Evolutionary conservation across 2,113 vertebrate genomes (phyloP), one percentile per base, ranked within the genome.

Genomic region (Solea senegalensis): DNA sequence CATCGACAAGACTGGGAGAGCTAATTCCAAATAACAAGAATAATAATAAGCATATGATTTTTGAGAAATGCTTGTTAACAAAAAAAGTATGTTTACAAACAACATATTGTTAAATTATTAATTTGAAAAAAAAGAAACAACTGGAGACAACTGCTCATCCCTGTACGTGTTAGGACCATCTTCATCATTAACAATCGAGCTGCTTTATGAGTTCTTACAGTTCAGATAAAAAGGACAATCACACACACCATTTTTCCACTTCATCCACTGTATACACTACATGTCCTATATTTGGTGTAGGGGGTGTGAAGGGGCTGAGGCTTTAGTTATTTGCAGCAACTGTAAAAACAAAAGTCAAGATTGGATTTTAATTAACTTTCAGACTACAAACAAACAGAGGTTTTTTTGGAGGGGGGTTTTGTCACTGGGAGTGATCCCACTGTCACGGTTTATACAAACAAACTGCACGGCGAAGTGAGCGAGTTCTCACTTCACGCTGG

Each of bases 401-500:
- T 94, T 93, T 94, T 93, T 21, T 21, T 21, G 21, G 21, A 21
- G 21, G 21, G 21, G 21, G 21, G 21, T 21, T 21, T 48, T 48
- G 26, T 91, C 78, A 90, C 87, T 86, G 88, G 93, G 68, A 90
- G 78, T 28, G 88, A 86, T 67, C 78, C 85, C 88, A 88, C 88
- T 82, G 88, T 92, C 82, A 90, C 6, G 82, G 90, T 91, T 90
- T 93, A 94, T 94, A 94, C 88, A 95, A 96, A 94, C 94, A 94
- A 94, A 92, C 91, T 87, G 85, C 82, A 81, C 63, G 56, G 88
- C 21, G 65, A 93, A 86, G 71, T 70, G 88, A 93, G 87, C 85
- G 87, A 92, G 72, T 86, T 92, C 90, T 92, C 81, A 74, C 86
- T 90, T 91, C 91, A 75, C 66, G 69, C 84, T 90, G 90, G 85